These are phyloP conservation scores for Vireo griseus DNA, from an alignment of 2,797 vertebrate genomes.

Conservation along the genomic window DNA sequence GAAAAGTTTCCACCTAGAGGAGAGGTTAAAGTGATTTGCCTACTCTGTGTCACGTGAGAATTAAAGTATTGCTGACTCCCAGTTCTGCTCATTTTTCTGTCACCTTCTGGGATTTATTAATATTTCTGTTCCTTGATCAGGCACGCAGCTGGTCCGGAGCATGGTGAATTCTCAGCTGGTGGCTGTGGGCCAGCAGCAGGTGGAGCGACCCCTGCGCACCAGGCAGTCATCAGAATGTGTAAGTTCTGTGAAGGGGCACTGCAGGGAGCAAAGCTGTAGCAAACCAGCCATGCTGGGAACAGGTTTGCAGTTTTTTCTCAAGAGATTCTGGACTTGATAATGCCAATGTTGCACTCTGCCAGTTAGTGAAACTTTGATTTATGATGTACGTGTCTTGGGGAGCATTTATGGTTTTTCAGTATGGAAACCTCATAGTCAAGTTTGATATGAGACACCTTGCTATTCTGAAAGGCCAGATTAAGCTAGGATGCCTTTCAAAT, in stretches of 20 bases:
- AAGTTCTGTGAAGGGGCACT: slow-evolving; percentile 69
- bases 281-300: background rate
- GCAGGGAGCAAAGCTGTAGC: background rate
- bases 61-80: background rate
- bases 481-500: background rate
- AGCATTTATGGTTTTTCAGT: background rate
- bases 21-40: background rate
- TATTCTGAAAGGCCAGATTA: background rate
- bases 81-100: background rate
- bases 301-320: background rate
- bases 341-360: background rate
- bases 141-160: slow-evolving; percentile 84
- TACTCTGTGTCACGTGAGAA: background rate
- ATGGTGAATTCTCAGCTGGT: slow-evolving; percentile 88
- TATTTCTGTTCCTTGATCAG: slow-evolving; percentile 65
- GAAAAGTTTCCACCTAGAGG: background rate
- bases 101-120: background rate
- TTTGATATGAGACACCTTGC: background rate
- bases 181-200: slow-evolving; percentile 70
- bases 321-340: background rate
- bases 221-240: slow-evolving; percentile 94
- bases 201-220: slow-evolving; percentile 81
- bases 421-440: background rate
- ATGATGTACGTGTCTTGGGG: background rate
- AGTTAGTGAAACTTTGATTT: background rate